Conservation (phyloP, 1,140 invertebrate species). For the Drepana arcuata region DNA sequence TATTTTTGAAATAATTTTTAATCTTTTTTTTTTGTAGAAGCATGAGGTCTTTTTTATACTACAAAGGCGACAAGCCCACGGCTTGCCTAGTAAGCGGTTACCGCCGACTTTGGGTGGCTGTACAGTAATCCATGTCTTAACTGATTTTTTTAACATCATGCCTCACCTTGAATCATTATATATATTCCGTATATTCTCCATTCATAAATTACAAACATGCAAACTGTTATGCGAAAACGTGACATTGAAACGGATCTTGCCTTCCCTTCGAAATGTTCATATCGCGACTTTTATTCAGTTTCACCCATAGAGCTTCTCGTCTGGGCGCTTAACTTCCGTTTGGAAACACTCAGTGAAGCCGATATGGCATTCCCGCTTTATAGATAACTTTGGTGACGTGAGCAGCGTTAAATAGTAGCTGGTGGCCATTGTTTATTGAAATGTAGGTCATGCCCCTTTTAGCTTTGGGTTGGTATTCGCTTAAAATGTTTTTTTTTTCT, state of each 20-base stretch:
- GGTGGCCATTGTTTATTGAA: constrained; percentile 16
- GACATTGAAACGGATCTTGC: constrained; percentile 29
- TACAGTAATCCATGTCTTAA: no score
- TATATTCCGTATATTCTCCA: constrained; percentile 19
- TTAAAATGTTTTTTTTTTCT: constrained; percentile 32
- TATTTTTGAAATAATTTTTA: no score
- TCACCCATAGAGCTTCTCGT: constrained; percentile 17
- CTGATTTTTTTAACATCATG: no score
- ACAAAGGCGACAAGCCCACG: no score
- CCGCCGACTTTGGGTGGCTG: no score
- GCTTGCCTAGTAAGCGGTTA: no score
- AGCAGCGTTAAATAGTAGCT: constrained; percentile 38
- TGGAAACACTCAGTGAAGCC: constrained; percentile 15
- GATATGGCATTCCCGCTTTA: constrained; percentile 35
- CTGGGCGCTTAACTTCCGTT: constrained; percentile 27
- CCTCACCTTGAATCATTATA: no score
- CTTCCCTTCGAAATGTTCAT: constrained; percentile 24
- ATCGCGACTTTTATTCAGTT: constrained; percentile 8
- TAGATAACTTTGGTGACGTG: constrained; percentile 42
- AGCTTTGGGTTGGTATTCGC: constrained; percentile 34
- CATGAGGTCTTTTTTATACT: no score
- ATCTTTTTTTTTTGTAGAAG: no score
- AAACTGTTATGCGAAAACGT: constrained; percentile 41
- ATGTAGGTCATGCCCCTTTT: constrained; percentile 26
- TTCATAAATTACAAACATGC: constrained; percentile 42